Base-by-base conservation (phyloP, 2,888 invertebrate genomes). In the Xanthorhoe spadicearia region DNA sequence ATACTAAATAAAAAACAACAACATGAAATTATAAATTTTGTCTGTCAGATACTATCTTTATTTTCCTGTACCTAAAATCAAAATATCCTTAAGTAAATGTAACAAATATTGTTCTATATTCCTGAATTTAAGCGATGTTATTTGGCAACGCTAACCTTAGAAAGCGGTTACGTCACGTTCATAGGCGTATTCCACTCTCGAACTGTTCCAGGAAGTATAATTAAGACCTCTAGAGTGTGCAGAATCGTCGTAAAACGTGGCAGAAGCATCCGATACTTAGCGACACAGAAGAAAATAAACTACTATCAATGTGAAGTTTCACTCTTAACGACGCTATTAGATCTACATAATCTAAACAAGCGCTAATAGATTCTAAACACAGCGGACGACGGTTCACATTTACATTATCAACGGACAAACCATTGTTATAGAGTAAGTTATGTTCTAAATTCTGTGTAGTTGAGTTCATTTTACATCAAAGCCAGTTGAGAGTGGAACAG, bases 241-340 rank as follows among this genome's bases (percentile, higher is more conserved):
- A 69, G 76, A 72, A 76, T 77, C 76, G 79, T 83, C 85, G 83
- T 86, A 82, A 85, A 86, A 80, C 76, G 76, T 67, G 75, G 64
- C 66, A 73, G 70, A 75, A 78, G 73, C 77, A 76, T 62, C 72
- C 68, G 69, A 72, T 71, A 71, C 74, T 70, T 10, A 51, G 57
- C 2, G 52, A 70, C 62, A 63, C 57, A 58, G 53, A 61, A 38
- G 57, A 56, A 54, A 48, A 59, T 62, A 48, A 54, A 51, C 35
- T n/a, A 59, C 28, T 10, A 51, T 43, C 19, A 4, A 19, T n/a
- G 23, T 2, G 6, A 51, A 46, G 51, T 28, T 23, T 52, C 52
- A 58, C 63, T 58, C 17, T 5, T 17, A 52, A 17, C 18, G 17
- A 49, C 38, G 35, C 18, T 53, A 17, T 8, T 8, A 3, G 35